A percentile compares a stretch with the other conserved stretches of the same genome.
phyloP scores from a whole-genome alignment of 2,888 invertebrate genomes.

The Frankliniella fusca region DNA sequence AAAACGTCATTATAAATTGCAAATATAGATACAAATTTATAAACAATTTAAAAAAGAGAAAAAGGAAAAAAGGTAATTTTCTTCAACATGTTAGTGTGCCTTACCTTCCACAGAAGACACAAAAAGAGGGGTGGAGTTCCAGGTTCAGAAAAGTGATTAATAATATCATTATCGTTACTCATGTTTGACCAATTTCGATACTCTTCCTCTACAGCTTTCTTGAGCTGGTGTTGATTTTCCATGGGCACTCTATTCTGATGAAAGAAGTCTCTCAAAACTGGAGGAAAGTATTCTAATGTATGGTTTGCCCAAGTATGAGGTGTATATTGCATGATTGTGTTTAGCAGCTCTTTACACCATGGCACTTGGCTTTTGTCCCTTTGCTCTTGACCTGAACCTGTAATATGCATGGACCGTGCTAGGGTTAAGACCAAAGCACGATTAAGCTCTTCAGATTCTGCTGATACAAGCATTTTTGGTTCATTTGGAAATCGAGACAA shows the following conservation, averaged over 20 bases:
- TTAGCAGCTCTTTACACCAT: slow-evolving; percentile 87
- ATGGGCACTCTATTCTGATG: slow-evolving; percentile 73
- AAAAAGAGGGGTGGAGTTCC: slow-evolving; percentile 86
- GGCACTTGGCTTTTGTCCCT: slow-evolving; percentile 60
- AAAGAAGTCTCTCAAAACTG: slow-evolving; percentile 84
- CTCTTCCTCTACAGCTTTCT: slow-evolving; percentile 89
- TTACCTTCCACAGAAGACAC: slow-evolving; percentile 84
- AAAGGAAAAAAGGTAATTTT: background rate
- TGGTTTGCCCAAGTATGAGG: slow-evolving; percentile 94
- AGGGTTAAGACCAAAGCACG: slow-evolving; percentile 87
- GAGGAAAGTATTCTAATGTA: slow-evolving; percentile 87
- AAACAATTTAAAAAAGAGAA: background rate
- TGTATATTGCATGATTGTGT: slow-evolving; percentile 87
- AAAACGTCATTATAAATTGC: background rate
- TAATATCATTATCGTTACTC: slow-evolving; percentile 94
- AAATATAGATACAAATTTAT: background rate
- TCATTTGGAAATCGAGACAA: slow-evolving; percentile 87
- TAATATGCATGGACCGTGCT: slow-evolving; percentile 90
- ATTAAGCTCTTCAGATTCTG: slow-evolving; percentile 93
- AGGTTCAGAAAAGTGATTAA: slow-evolving; percentile 92
- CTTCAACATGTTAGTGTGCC: background rate
- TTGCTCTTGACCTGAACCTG: slow-evolving; percentile 59
- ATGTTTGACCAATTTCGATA: slow-evolving; percentile 95
- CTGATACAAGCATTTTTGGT: slow-evolving; percentile 84
- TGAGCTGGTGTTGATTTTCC: slow-evolving; percentile 86